Conservation (phyloP, 2,113 vertebrate species). For the Platichthys stellatus region DNA sequence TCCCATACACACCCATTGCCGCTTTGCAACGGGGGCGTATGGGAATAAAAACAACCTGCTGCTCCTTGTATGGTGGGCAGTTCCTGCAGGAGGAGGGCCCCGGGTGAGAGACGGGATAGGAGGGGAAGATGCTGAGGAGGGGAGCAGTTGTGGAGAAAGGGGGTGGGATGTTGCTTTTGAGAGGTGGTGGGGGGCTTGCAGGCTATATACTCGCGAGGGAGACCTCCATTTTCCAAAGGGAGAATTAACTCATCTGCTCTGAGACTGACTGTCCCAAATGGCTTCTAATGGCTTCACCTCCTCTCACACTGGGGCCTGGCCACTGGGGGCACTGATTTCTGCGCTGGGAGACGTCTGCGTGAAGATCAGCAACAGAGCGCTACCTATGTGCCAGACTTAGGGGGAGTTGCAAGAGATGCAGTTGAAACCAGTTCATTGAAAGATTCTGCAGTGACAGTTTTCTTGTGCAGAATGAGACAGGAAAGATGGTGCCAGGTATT, state of each 20-base stretch:
- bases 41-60: conserved; percentile 41
- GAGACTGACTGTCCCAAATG: conserved; percentile 6
- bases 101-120: conserved; percentile 1
- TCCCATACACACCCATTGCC: conserved; percentile 1
- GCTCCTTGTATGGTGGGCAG: conserved; percentile 72
- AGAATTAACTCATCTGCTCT: conserved; percentile 12
- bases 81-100: conserved; percentile 62
- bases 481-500: not conserved
- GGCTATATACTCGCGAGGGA: conserved; percentile 61
- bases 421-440: not conserved
- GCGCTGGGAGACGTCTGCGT: conserved; percentile 3
- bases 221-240: conserved; percentile 41
- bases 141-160: conserved; percentile 29
- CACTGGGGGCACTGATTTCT: conserved; percentile 10
- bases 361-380: conserved; percentile 13
- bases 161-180: conserved; percentile 38
- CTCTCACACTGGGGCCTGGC: conserved; percentile 9
- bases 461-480: conserved; percentile 1
- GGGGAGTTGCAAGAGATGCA: not conserved
- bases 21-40: not conserved
- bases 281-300: conserved; percentile 9
- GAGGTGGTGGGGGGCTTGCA: conserved; percentile 50
- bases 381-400: not conserved
- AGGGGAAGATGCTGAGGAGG: conserved; percentile 27
- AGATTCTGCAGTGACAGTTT: not conserved